Evolutionary conservation across 2,113 vertebrate species (phyloP), one percentile per base, ranked within the genome.

Genomic region (Eolophus roseicapilla): DNA sequence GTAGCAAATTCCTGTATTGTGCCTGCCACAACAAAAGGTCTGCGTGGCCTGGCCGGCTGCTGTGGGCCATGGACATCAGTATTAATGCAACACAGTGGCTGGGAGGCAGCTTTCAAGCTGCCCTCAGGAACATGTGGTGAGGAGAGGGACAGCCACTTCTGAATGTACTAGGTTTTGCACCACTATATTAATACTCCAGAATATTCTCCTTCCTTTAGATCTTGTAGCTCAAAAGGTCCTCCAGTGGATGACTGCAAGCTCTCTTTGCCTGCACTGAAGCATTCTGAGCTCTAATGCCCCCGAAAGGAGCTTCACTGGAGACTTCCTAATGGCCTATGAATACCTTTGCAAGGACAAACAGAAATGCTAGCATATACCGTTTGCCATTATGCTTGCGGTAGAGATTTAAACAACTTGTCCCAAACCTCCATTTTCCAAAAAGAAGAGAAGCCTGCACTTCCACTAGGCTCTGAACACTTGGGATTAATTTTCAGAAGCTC

Each of bases 1-100:
- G 73, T n/a, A 90, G 78, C 78, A 97, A 96, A 96, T 97, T 92
- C 92, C 79, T 29, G 18, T 10, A 87, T 91, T 96, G 82, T 74
- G 86, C 46, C 76, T 82, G 68, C 21, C 65, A 96, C 80, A 93
- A 76, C 24, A 74, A 55, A 60, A 77, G 69, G 65, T 52, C 82
- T 71, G 19, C 3, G 0, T 18, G 47, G 49, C 67, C 76, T 35
- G 53, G 39, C 24, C 0, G 1, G 64, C 78, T 62, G 69, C 74
- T 62, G 64, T 2, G 37, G 52, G 44, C 62, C 2, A 2, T 25
- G 27, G 67, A 70, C 85, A 65, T 15, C 0, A 0, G 82, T 23
- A 85, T 92, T 86, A 85, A 46, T 14, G 50, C 64, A 68, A 82
- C 23, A 33, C 65, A 53, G 81, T 2, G 7, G 31, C 80, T 50